A percentile compares a stretch with the other conserved stretches of the same genome.
These are phyloP conservation scores for Synergus umbraculus DNA, from an alignment of 2,888 invertebrate genomes.

Conservation along the genomic window DNA sequence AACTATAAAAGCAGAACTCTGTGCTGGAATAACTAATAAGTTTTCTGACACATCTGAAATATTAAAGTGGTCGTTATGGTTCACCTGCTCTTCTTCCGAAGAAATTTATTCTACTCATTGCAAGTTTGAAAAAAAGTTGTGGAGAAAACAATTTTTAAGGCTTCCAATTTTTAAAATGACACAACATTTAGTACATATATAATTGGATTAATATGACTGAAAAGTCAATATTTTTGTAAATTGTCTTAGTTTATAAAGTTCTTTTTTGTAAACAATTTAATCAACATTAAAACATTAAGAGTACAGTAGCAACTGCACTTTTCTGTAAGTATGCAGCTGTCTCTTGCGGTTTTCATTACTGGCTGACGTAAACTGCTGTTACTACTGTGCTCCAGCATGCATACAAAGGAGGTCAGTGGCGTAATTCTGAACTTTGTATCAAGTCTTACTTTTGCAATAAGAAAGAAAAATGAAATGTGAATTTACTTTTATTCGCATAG, in stretches of 20 bases:
- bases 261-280: not conserved
- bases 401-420: conserved; percentile 38
- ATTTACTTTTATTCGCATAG: not conserved
- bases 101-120: not conserved
- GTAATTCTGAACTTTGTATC: conserved; percentile 11
- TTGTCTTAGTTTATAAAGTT: not conserved
- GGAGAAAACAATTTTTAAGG: not conserved
- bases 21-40: not conserved
- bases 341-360: conserved; percentile 21
- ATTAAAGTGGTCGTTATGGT: not conserved
- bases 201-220: too few species aligned
- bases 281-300: not conserved
- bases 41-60: not conserved
- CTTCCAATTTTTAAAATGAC: not conserved
- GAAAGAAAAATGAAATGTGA: conserved; percentile 21
- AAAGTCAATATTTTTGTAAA: not conserved
- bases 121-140: not conserved
- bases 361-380: conserved; percentile 28
- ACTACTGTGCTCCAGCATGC: conserved; percentile 17
- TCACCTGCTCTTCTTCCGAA: not conserved
- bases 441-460: conserved; percentile 36
- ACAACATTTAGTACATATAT: too few species aligned
- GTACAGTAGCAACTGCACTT: not conserved
- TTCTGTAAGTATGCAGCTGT: not conserved
- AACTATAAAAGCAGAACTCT: conserved; percentile 5